Evolutionary conservation across 2,113 vertebrate species (phyloP).

Genomic region (Entomyzon cyanotis): DNA sequence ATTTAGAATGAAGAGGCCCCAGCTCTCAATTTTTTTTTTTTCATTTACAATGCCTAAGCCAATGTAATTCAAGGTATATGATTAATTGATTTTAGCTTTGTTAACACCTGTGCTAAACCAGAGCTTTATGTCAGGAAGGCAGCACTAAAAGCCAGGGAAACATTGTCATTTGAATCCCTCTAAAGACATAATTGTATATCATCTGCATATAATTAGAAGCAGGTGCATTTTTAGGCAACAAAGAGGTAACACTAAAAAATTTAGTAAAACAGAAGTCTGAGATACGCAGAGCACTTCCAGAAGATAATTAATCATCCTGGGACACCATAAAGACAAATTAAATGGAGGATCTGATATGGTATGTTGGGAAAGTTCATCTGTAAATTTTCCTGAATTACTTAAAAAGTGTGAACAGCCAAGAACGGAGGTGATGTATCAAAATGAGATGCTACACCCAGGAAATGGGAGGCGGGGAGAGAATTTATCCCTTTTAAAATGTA

Average conservation of each 20-base stretch:
- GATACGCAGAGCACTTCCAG: background rate
- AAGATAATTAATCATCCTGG: constrained; percentile 13
- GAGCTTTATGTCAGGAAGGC: background rate
- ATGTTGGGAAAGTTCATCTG: background rate
- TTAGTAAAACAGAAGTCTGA: background rate
- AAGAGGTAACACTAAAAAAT: background rate
- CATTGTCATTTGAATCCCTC: background rate
- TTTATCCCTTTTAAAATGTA: background rate
- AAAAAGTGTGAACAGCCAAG: background rate
- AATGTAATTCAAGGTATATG: background rate
- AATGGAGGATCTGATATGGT: background rate
- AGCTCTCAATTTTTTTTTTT: background rate
- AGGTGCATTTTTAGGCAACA: constrained; percentile 4
- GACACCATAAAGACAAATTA: background rate
- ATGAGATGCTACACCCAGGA: too few relatives aligned
- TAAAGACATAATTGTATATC: background rate
- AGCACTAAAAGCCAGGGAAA: background rate
- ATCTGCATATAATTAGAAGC: constrained; percentile 25
- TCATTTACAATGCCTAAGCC: background rate
- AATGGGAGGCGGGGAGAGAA: background rate
- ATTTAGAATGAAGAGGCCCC: background rate
- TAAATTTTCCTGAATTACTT: background rate
- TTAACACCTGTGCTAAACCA: background rate
- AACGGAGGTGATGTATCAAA: background rate
- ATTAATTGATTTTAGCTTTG: background rate